These are phyloP conservation scores for Mesorhabditis spiculigera DNA, from an alignment of 2,888 invertebrate species.

Conservation along the genomic window DNA sequence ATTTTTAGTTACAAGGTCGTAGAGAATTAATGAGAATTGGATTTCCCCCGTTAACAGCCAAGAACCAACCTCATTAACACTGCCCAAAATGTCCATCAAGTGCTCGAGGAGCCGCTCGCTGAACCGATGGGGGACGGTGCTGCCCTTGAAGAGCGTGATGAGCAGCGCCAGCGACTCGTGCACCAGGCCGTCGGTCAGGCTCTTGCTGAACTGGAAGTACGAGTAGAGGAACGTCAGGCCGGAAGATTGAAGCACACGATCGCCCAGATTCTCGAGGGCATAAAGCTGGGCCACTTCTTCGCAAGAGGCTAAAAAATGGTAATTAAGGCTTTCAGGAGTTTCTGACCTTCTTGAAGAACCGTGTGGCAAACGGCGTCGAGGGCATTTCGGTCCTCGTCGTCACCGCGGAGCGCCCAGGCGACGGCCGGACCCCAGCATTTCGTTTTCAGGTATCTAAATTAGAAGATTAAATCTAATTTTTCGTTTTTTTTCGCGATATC, in stretches of 20 bases:
- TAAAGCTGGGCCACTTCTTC: background rate
- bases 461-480: background rate
- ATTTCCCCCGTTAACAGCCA: too few species aligned
- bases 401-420: background rate
- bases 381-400: background rate
- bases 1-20: too few species aligned
- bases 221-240: background rate
- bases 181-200: background rate
- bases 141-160: slow-evolving; percentile 8
- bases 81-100: slow-evolving; percentile 7
- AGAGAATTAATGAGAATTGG: too few species aligned
- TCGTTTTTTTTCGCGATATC: too few species aligned
- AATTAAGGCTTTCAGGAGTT: background rate
- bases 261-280: background rate
- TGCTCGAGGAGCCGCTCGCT: slow-evolving; percentile 8
- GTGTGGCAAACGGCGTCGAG: background rate
- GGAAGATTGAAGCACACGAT: background rate
- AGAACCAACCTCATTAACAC: background rate
- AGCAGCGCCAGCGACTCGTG: background rate
- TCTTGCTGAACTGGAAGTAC: slow-evolving; percentile 1
- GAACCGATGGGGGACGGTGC: slow-evolving; percentile 11
- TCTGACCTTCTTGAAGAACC: background rate
- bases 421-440: background rate
- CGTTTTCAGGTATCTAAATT: background rate
- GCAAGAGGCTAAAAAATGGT: background rate